These are phyloP conservation scores for Wiebesia pumilae DNA, from an alignment of 1,140 invertebrate species.

Conservation along the genomic window DNA sequence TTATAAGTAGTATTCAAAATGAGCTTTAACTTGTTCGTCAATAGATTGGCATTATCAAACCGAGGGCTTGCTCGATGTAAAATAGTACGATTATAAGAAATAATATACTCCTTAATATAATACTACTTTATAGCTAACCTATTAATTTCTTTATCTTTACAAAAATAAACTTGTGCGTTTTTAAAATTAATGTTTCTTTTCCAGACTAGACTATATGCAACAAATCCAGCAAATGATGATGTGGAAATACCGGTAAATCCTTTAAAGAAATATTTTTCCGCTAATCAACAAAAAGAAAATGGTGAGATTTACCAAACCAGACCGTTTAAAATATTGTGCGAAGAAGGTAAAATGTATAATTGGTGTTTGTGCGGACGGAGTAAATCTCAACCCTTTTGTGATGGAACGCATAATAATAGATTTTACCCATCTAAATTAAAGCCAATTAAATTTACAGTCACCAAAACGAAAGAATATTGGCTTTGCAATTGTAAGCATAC, in stretches of 20 bases:
- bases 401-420: slow-evolving; percentile 89
- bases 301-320: slow-evolving; percentile 90
- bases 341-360: slow-evolving; percentile 88
- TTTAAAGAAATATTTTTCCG: slow-evolving; percentile 77
- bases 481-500: slow-evolving; percentile 99
- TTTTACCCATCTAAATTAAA: slow-evolving; percentile 82
- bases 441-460: slow-evolving; percentile 89
- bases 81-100: neutral
- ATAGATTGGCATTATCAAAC: neutral
- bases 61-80: neutral
- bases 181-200: neutral
- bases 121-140: neutral
- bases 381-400: slow-evolving; percentile 95
- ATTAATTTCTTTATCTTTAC: neutral
- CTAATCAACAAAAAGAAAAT: slow-evolving; percentile 79
- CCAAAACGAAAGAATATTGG: slow-evolving; percentile 96
- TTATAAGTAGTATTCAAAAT: neutral
- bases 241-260: slow-evolving; percentile 80
- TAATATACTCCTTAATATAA: neutral
- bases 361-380: slow-evolving; percentile 97
- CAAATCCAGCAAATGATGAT: slow-evolving; percentile 52
- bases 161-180: neutral
- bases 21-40: neutral
- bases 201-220: slow-evolving; percentile 20
- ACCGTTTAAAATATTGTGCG: slow-evolving; percentile 87